phyloP scores from a whole-genome alignment of 2,797 vertebrate genomes.

The Nyctalus aviator region DNA sequence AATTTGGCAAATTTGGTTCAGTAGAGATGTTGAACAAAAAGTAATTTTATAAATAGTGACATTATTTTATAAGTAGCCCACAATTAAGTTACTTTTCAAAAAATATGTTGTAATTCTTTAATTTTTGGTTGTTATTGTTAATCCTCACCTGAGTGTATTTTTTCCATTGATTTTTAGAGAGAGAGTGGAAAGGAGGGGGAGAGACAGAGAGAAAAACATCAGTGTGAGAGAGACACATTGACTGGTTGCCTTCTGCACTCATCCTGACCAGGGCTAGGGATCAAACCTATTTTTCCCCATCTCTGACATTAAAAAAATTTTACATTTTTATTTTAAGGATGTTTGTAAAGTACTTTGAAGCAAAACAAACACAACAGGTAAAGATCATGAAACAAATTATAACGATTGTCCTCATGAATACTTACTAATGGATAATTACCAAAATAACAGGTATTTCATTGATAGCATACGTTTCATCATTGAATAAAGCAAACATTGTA shows the following conservation, averaged over 20 bases:
- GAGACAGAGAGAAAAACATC: too few species aligned
- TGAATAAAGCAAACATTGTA: neutral
- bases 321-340: slow-evolving; percentile 30
- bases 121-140: neutral
- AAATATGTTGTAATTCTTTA: neutral
- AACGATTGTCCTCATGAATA: neutral
- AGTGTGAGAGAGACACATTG: too few species aligned
- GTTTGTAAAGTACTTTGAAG: neutral
- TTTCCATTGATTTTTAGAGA: too few species aligned
- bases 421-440: neutral
- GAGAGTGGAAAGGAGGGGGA: too few species aligned
- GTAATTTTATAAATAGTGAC: neutral
- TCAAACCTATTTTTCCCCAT: neutral
- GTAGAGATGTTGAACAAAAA: neutral
- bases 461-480: neutral
- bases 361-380: slow-evolving; percentile 35
- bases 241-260: too few species aligned
- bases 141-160: neutral
- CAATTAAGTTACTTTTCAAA: slow-evolving; percentile 1
- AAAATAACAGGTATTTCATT: neutral
- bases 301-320: neutral
- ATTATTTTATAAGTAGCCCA: neutral
- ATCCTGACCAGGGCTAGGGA: too few species aligned
- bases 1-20: neutral
- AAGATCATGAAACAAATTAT: neutral